Percentiles rank a stretch among this genome's conserved stretches.
Conservation (phyloP, 2,113 vertebrate species). For the Etheostoma spectabile region DNA sequence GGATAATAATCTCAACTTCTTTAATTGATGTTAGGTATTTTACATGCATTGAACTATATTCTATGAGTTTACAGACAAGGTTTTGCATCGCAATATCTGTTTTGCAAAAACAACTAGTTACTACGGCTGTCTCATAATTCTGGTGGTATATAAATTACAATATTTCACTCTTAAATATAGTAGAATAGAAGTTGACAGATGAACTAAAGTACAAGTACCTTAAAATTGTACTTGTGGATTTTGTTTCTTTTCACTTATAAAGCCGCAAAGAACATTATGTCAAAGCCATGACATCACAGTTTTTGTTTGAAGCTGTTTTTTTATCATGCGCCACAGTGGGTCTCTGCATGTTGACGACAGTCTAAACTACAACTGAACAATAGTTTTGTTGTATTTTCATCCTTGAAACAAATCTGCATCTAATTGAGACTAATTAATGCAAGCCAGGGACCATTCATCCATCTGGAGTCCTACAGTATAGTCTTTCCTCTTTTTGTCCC, state of each 20-base stretch:
- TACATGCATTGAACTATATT: not conserved
- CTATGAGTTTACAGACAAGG: not conserved
- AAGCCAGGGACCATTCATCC: not conserved
- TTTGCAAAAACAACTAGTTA: not conserved
- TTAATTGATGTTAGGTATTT: not conserved
- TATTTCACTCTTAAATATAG: not conserved
- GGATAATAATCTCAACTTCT: not conserved
- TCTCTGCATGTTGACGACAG: not conserved
- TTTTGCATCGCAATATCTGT: not conserved
- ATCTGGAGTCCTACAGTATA: not conserved
- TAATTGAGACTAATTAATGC: not conserved
- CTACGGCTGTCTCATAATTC: not conserved
- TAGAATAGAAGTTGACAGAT: not conserved
- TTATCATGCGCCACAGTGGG: not conserved
- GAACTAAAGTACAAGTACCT: not conserved
- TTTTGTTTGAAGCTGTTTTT: not conserved
- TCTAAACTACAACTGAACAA: not conserved
- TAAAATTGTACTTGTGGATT: not conserved
- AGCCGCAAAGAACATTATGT: not conserved
- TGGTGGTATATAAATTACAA: not conserved
- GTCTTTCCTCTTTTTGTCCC: not conserved
- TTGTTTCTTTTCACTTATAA: not conserved
- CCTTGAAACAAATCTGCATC: conserved; percentile 2
- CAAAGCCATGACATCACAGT: not conserved
- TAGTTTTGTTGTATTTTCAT: not conserved